Evolutionary conservation across 1,140 invertebrate species (phyloP), one percentile per base, ranked within the genome.

Genomic region (Telenomus remus): DNA sequence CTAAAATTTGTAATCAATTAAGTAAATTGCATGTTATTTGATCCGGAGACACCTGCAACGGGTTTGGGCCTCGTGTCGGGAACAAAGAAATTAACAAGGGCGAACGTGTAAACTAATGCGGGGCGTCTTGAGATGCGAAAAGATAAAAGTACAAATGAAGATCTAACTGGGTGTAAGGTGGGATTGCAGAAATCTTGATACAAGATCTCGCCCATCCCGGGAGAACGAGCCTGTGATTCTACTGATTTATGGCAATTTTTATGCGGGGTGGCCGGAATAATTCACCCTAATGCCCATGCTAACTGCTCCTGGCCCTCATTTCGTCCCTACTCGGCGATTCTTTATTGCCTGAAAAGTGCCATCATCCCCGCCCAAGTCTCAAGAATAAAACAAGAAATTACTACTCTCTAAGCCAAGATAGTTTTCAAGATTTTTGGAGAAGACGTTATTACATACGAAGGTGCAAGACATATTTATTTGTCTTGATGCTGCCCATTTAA

Each of bases 261-360:
- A 85, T 82, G 80, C 79, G 63, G 83, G 79, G 79, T 84, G 80
- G 78, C 80, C 82, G 77, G 81, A 85, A 86, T 86, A 86, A 85
- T 86, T 87, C 85, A 87, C 83, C 84, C 84, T 87, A 86, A 87
- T 87, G 82, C 84, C 74, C 78, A 63, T 82, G 79, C 84, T 85
- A 86, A 87, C 84, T 86, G 84, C 82, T 81, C 65, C 71, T 72
- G 79, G 69, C 78, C 79, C 79, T 81, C 59, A 76, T 73, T 78
- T 68, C 80, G 65, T 71, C 50, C 64, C 54, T 68, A 56, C 74
- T 57, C 51, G 71, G 48, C 81, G 71, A 84, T 85, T 85, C 80
- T 85, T 85, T 84, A 85, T 85, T 83, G 79, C 82, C 33, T 80
- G 78, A 81, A 82, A 81, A 83, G 71, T 82, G 79, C 71, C 80